Evolutionary conservation across 2,888 invertebrate genomes (phyloP).

Genomic region (Epirrhoe tristata): DNA sequence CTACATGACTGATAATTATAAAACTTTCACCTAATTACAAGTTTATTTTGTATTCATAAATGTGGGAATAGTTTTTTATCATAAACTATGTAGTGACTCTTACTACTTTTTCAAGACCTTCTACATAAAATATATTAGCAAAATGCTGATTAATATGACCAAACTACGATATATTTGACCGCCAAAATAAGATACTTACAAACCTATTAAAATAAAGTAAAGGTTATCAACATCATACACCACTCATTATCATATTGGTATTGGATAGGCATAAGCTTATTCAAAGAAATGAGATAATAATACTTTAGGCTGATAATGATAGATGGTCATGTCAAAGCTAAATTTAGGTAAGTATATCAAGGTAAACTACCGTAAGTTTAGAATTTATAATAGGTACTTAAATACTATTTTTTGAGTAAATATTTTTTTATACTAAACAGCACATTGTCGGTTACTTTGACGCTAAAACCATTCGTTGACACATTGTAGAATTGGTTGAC

Average conservation of each 20-base stretch:
- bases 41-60: no score
- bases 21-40: no score
- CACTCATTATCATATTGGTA: slow-evolving; percentile 1
- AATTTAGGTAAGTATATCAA: no score
- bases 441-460: neutral
- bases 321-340: neutral
- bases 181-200: neutral
- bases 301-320: neutral
- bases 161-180: slow-evolving; percentile 5
- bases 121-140: neutral
- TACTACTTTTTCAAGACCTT: neutral
- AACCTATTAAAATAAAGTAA: slow-evolving; percentile 6
- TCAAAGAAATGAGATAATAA: slow-evolving; percentile 7
- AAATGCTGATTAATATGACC: neutral
- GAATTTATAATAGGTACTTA: no score
- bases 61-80: neutral
- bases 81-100: neutral
- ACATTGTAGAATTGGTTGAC: slow-evolving; percentile 19
- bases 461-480: slow-evolving; percentile 20
- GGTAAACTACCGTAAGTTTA: no score
- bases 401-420: no score
- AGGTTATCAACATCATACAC: no score
- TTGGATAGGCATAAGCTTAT: neutral
- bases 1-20: no score
- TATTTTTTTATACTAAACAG: no score